Conservation (phyloP, 2,113 vertebrate genomes). For the Ranitomeya imitator region DNA sequence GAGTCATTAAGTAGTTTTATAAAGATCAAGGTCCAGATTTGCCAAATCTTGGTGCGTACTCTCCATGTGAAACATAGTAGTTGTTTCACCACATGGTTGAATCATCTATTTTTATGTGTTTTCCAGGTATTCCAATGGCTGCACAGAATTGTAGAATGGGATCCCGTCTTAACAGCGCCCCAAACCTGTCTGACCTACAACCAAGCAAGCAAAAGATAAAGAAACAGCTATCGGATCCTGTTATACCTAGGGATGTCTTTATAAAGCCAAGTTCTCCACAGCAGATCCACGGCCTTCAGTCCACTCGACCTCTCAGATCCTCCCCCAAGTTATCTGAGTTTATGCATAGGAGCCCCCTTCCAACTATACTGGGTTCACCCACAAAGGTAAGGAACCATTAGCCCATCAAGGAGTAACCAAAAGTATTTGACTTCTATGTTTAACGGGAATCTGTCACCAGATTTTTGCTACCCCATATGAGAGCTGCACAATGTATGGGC, state of each 20-base stretch:
- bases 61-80: no score
- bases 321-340: constrained; percentile 92
- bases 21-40: no score
- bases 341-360: constrained; percentile 90
- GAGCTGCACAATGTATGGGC: no score
- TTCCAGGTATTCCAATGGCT: constrained; percentile 63
- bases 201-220: constrained; percentile 85
- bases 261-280: constrained; percentile 67
- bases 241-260: constrained; percentile 69
- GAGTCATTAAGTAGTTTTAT: no score
- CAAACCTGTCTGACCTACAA: constrained; percentile 79
- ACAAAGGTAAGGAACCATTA: constrained; percentile 78
- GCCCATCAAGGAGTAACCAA: neutral
- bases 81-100: neutral
- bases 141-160: constrained; percentile 82
- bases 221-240: constrained; percentile 89
- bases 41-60: no score
- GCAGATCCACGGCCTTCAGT: constrained; percentile 67
- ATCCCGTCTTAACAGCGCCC: constrained; percentile 92
- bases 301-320: constrained; percentile 81
- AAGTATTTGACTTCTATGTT: neutral
- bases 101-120: neutral
- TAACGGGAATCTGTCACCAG: no score
- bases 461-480: no score
- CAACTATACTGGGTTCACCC: constrained; percentile 93